These are phyloP conservation scores for Colaptes auratus DNA, from an alignment of 2,113 vertebrate species.

Conservation along the genomic window DNA sequence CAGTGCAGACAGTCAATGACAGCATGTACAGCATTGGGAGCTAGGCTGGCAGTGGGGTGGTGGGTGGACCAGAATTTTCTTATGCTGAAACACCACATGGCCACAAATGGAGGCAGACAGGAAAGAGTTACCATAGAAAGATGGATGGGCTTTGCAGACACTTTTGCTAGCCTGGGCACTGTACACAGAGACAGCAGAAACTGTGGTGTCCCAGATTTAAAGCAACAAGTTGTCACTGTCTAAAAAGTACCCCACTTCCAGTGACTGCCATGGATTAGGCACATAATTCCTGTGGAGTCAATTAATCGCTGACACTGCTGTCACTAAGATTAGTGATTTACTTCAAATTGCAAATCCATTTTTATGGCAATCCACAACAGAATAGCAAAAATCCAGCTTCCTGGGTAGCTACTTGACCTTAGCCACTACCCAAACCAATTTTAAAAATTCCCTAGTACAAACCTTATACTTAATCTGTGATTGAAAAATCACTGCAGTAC, in stretches of 20 bases:
- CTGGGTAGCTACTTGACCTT: not conserved
- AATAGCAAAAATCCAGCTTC: not conserved
- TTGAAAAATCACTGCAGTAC: not conserved
- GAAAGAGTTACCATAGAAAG: not conserved
- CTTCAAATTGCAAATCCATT: not conserved
- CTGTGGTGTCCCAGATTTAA: not conserved
- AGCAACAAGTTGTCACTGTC: not conserved
- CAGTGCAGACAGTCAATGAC: not conserved
- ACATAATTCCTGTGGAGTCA: not conserved
- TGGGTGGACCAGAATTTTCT: not conserved
- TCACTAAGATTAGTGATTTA: not conserved
- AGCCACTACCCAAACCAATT: not conserved
- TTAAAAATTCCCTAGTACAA: not conserved
- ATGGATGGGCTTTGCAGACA: not conserved
- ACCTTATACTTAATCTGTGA: not conserved
- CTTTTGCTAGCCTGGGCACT: not conserved
- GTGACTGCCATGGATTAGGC: not conserved
- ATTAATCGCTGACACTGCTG: not conserved
- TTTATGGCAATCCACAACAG: not conserved
- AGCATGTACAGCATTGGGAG: fast-evolving
- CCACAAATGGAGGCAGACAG: not conserved
- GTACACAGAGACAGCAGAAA: not conserved
- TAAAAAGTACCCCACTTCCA: not conserved
- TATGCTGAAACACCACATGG: fast-evolving
- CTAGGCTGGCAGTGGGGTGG: not conserved